A percentile compares a stretch with the other conserved stretches of the same genome.
These are phyloP conservation scores for Melolontha melolontha DNA, from an alignment of 2,888 invertebrate genomes.

Conservation along the genomic window DNA sequence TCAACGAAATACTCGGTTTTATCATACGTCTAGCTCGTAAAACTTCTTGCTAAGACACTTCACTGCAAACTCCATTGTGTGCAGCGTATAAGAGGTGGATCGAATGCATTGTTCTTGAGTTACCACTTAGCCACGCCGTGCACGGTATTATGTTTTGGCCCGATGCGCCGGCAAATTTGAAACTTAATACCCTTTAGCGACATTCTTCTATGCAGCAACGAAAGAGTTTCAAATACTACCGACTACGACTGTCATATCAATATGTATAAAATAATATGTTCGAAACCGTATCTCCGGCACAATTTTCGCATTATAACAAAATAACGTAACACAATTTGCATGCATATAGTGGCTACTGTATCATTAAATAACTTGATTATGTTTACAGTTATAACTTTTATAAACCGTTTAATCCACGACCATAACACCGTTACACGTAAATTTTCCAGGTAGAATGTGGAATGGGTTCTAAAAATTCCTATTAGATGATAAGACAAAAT, in stretches of 20 bases:
- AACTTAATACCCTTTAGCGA: constrained; percentile 49
- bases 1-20: constrained; percentile 13
- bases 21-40: constrained; percentile 26
- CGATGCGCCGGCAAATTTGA: constrained; percentile 49
- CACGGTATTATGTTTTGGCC: constrained; percentile 44
- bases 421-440: constrained; percentile 9
- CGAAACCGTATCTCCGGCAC: background rate
- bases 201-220: constrained; percentile 21
- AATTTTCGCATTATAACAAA: constrained; percentile 22
- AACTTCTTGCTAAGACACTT: constrained; percentile 35
- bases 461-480: too few relatives aligned
- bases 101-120: constrained; percentile 50
- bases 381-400: constrained; percentile 16
- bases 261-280: constrained; percentile 15
- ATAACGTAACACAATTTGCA: constrained; percentile 3
- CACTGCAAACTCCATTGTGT: constrained; percentile 39
- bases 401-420: constrained; percentile 19
- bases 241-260: constrained; percentile 7
- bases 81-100: constrained; percentile 44
- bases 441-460: constrained; percentile 7
- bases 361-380: constrained; percentile 12
- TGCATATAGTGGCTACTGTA: constrained; percentile 11
- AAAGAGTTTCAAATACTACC: constrained; percentile 7
- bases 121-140: constrained; percentile 46
- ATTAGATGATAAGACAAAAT: too few relatives aligned